A percentile compares a stretch with the other conserved stretches of the same genome.
Evolutionary conservation across 2,888 invertebrate genomes (phyloP).

Genomic region (Arrhopalites spinosus): DNA sequence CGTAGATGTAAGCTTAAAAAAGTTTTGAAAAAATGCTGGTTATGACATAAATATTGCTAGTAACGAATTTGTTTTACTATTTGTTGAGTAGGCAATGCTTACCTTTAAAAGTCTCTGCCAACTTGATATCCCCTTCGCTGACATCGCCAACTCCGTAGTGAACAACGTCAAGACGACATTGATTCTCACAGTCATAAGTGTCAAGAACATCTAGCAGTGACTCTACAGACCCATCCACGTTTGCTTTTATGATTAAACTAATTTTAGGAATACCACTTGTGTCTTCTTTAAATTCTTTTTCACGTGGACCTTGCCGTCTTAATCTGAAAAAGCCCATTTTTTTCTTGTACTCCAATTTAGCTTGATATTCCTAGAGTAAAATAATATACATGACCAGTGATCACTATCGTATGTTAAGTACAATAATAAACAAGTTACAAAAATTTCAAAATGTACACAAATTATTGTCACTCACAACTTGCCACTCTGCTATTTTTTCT

Average conservation of each 20-base stretch:
- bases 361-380: constrained; percentile 65
- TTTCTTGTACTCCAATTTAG: constrained; percentile 67
- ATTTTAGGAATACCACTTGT: constrained; percentile 55
- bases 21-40: not conserved
- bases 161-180: constrained; percentile 80
- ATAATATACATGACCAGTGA: not conserved
- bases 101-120: constrained; percentile 75
- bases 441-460: not conserved
- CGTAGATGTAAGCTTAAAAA: constrained; percentile 78
- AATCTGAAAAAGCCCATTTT: constrained; percentile 67
- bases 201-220: constrained; percentile 89
- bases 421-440: not conserved
- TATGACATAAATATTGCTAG: not conserved
- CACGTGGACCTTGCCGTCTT: constrained; percentile 66
- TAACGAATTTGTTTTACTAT: too few relatives aligned
- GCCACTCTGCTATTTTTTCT: constrained; percentile 70
- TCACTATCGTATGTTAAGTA: not conserved
- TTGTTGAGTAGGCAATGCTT: too few relatives aligned
- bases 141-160: constrained; percentile 90
- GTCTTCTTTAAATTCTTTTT: constrained; percentile 63
- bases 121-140: constrained; percentile 79
- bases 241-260: constrained; percentile 64
- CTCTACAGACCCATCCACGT: constrained; percentile 95
- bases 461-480: not conserved
- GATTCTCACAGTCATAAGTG: constrained; percentile 72